Conservation (phyloP, 2,113 vertebrate genomes). For the Sula dactylatra region DNA sequence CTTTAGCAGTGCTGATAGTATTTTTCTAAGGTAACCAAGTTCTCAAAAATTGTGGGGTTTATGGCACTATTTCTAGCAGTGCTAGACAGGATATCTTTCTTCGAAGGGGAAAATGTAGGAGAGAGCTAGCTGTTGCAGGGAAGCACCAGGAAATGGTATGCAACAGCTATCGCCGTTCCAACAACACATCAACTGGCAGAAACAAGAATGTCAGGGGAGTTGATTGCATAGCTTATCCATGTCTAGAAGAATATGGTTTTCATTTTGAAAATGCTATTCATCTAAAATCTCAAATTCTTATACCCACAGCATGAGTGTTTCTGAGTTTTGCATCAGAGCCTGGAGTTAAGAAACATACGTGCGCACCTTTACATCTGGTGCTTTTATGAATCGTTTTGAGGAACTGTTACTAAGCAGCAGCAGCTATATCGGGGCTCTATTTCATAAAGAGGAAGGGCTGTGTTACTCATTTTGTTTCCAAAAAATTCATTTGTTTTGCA, state of each 20-base stretch:
- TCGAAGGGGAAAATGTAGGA: neutral
- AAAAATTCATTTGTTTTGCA: slow-evolving; percentile 60
- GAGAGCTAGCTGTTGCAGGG: neutral
- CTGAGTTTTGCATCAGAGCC: slow-evolving; percentile 30
- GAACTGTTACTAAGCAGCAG: slow-evolving; percentile 46
- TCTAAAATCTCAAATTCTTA: neutral
- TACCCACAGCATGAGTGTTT: neutral
- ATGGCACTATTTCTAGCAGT: neutral
- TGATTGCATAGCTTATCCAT: neutral
- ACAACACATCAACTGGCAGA: neutral
- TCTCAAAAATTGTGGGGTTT: neutral
- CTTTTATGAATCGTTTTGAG: slow-evolving; percentile 48
- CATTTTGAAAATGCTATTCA: slow-evolving; percentile 30
- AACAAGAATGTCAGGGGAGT: neutral
- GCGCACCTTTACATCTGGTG: slow-evolving; percentile 40
- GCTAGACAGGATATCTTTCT: neutral
- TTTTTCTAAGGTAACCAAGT: neutral
- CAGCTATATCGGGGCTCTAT: slow-evolving; percentile 29
- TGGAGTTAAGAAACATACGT: slow-evolving; percentile 13
- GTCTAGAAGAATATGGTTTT: slow-evolving; percentile 31
- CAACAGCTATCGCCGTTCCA: neutral
- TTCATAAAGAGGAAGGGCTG: slow-evolving; percentile 55
- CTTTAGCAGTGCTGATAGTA: neutral
- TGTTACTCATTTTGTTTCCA: slow-evolving; percentile 58
- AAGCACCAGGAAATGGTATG: neutral